Base-by-base conservation (phyloP, 2,888 invertebrate genomes). In the Bombylius major region DNA sequence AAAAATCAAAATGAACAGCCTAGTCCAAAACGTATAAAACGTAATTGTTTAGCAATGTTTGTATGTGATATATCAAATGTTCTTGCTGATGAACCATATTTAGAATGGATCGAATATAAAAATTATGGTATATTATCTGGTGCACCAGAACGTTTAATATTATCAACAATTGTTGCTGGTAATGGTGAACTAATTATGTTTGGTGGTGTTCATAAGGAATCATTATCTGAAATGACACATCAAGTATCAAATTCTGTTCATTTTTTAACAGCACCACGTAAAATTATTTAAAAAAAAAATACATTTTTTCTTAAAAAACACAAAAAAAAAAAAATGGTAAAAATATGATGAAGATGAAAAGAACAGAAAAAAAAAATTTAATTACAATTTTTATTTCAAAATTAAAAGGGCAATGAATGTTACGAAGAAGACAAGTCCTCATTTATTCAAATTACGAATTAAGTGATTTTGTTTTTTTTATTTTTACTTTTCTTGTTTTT, bases 181-280 rank as follows among this genome's bases (percentile, higher is more conserved):
- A 87, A 91, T 68, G 91, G 91, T 12, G 96, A 97, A 77, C 75
- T 97, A 36, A 86, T 97, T 54, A 86, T 97, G 80, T 96, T 97
- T 77, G 96, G 96, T n/a, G 97, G 96, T 57, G 90, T 96, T 62
- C 85, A 87, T 65, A 90, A 89, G 70, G 87, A 89, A 69, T 79
- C 82, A 59, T 71, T 82, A 59, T 81, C 81, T 66, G 71, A 70
- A 59, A 70, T 73, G 56, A 82, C 82, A 63, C 83, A 82, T 67
- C 82, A 83, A 73, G 87, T 87, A 67, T 87, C 87, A 47, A 88
- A 88, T 76, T 82, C 84, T 56, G 75, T 88, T 67, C 83, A 87
- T 77, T 86, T 87, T 70, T 82, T 88, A 63, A 82, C 82, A 63
- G 82, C 86, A 60, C 86, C 86, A 59, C 79, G 79, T 67, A 81